Conservation (phyloP, 2,797 vertebrate species). For the Lateolabrax maculatus region DNA sequence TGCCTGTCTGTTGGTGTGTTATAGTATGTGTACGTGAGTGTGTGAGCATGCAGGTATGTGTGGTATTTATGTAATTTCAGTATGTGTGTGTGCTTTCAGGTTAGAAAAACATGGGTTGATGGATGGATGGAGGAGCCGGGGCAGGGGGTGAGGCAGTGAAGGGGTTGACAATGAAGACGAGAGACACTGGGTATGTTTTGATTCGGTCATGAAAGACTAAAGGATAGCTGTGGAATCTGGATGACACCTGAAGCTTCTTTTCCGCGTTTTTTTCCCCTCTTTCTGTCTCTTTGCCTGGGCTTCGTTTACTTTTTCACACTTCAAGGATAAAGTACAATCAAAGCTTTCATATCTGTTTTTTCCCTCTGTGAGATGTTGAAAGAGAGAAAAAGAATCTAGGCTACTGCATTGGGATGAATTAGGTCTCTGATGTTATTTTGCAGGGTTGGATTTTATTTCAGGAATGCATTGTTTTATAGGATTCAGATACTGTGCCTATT, state of each 20-base stretch:
- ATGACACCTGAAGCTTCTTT: constrained; percentile 72
- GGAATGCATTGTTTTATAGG: constrained; percentile 46
- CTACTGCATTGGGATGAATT: constrained; percentile 54
- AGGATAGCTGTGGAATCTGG: constrained; percentile 66
- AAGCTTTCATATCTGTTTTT: constrained; percentile 65
- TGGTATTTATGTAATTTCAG: constrained; percentile 6
- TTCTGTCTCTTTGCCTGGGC: constrained; percentile 25
- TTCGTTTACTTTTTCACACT: constrained; percentile 76
- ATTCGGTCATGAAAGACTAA: constrained; percentile 75
- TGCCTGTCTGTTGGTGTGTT: constrained; percentile 10
- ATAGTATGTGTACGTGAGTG: not conserved
- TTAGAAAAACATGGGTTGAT: constrained; percentile 69
- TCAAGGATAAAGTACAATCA: constrained; percentile 75
- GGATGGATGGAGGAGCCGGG: constrained; percentile 57
- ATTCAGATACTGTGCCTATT: constrained; percentile 16
- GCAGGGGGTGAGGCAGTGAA: constrained; percentile 41
- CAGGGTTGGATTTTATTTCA: constrained; percentile 59
- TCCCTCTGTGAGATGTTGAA: constrained; percentile 51
- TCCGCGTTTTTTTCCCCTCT: constrained; percentile 4
- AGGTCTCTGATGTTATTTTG: constrained; percentile 54
- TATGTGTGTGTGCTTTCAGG: constrained; percentile 34
- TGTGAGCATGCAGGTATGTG: constrained; percentile 26
- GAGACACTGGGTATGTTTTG: constrained; percentile 75
- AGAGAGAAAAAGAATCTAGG: constrained; percentile 58
- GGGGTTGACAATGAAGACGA: constrained; percentile 62